Evolutionary conservation across 2,888 invertebrate species (phyloP).

Genomic region (Melanophora roralis): DNA sequence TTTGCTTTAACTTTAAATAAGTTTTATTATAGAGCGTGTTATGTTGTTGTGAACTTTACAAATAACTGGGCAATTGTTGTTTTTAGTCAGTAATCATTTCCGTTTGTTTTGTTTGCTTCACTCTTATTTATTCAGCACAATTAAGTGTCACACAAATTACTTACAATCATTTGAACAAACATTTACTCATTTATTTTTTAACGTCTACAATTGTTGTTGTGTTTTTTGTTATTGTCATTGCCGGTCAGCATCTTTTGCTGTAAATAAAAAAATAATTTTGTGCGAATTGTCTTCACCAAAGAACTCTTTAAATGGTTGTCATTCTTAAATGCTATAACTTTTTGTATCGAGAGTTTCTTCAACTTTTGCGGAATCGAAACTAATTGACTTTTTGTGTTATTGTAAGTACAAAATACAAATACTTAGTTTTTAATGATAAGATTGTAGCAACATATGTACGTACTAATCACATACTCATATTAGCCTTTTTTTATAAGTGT

Average conservation of each 20-base stretch:
- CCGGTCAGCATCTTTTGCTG: slow-evolving; percentile 33
- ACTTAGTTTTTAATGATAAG: too few species aligned
- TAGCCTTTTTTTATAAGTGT: too few species aligned
- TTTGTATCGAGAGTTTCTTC: background rate
- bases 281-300: slow-evolving; percentile 29
- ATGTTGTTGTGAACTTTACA: slow-evolving; percentile 62
- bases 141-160: slow-evolving; percentile 27
- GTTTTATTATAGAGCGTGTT: slow-evolving; percentile 53
- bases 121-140: slow-evolving; percentile 38
- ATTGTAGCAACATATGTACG: too few species aligned
- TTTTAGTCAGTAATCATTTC: slow-evolving; percentile 73
- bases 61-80: slow-evolving; percentile 75
- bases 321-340: background rate
- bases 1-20: slow-evolving; percentile 35
- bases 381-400: slow-evolving; percentile 54
- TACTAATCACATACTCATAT: too few species aligned
- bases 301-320: slow-evolving; percentile 3
- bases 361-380: slow-evolving; percentile 26
- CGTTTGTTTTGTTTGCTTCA: too few species aligned
- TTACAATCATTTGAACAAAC: background rate
- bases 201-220: background rate
- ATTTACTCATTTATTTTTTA: background rate
- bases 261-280: slow-evolving; percentile 41
- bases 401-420: background rate
- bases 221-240: background rate